Evolutionary conservation across 2,797 vertebrate genomes (phyloP).

Genomic region (Cryptoprocta ferox): DNA sequence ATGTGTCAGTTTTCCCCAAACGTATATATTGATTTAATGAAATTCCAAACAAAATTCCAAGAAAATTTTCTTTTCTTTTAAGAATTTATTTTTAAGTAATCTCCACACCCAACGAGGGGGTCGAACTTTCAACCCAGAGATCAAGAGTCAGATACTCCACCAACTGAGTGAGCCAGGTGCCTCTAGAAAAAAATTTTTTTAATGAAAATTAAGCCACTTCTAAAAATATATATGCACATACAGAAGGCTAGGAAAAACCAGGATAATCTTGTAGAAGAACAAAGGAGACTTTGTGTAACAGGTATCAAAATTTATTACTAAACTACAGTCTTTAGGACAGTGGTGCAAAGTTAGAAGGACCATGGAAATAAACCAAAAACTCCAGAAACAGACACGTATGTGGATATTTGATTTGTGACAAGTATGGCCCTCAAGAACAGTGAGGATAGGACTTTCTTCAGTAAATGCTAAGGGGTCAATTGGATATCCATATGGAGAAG

Average conservation of each 20-base stretch:
- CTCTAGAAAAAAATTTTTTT: not conserved
- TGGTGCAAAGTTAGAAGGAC: not conserved
- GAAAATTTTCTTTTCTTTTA: not conserved
- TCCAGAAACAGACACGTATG: not conserved
- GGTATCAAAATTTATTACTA: not conserved
- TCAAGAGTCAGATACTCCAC: too few relatives aligned
- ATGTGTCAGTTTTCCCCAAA: not conserved
- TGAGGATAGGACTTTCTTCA: not conserved
- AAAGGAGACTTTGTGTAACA: not conserved
- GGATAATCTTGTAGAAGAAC: not conserved
- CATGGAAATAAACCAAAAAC: not conserved
- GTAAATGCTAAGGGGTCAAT: not conserved
- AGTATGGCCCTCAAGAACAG: not conserved
- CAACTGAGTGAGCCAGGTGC: too few relatives aligned
- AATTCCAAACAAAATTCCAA: not conserved
- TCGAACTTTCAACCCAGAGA: too few relatives aligned
- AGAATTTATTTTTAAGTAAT: too few relatives aligned
- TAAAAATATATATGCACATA: not conserved
- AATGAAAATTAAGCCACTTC: constrained; percentile 39
- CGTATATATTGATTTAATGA: not conserved
- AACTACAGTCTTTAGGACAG: not conserved
- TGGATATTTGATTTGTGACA: not conserved
- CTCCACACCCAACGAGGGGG: too few relatives aligned
- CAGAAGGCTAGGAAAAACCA: not conserved
- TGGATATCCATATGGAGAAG: not conserved